Base-by-base conservation (phyloP, 2,797 vertebrate species). In the Vultur gryphus region DNA sequence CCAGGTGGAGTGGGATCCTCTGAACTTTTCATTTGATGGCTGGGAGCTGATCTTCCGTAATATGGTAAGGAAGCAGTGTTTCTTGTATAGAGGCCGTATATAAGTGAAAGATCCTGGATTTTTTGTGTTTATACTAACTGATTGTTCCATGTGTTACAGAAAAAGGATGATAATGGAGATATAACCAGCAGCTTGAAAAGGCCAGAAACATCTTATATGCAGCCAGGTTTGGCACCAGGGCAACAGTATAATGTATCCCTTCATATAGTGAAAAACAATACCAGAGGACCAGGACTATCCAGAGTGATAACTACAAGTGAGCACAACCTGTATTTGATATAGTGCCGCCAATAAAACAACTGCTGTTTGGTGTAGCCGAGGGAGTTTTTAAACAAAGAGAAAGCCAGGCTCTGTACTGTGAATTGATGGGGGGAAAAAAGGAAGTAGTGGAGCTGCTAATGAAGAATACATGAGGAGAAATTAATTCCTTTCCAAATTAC, bases 1-100 rank as follows among this genome's bases (percentile, higher is more conserved):
- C 66, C 99, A 99, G 92, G 99, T 99, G 86, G 98, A 99, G 91
- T 99, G 99, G 99, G 99, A 99, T 90, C 99, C 99, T 37, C 90
- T 99, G 91, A 98, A 99, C 93, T 98, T 99, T 14, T 98, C 98
- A 44, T 99, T 99, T 44, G 99, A 99, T 94, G 98, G 99, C 13
- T 99, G 99, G 99, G 99, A 99, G 96, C 98, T 99, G 89, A 98
- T 99, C 96, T 99, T 99, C 97, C 99, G 97, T 83, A 99, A 99
- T 79, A 99, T 98, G 89, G 99, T 99, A 94, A 99, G 98, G 96
- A 61, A 83, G 31, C 7, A 8, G 9, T 8, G 7, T 26, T 35
- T 35, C 20, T 44, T 0, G 0, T 17, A 4, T 2, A n/a, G 25
- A 76, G 24, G 20, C 19, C 21, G 11, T 15, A 7, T 15, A 8